Base-by-base conservation (phyloP, 2,888 invertebrate genomes). In the Rhagonycha fulva region DNA sequence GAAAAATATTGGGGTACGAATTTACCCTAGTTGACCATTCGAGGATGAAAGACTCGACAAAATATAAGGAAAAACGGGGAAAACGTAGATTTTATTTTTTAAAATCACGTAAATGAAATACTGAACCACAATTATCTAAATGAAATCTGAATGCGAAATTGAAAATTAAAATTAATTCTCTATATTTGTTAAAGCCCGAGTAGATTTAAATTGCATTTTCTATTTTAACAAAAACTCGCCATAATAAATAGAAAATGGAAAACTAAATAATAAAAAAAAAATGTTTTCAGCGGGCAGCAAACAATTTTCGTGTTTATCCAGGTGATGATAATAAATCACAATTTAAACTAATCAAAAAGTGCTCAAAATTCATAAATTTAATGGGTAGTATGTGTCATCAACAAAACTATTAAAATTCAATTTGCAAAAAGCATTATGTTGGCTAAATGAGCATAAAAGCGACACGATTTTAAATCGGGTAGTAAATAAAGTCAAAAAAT, bases 301-400 rank as follows among this genome's bases (percentile, higher is more conserved):
- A 24, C 63, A 63, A 23, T 63, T 47, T 47, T 47, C n/a, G 47
- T 47, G 47, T 47, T 47, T 47, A 32, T 19, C n/a, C 75, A 75
- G 68, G 71, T 68, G 62, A 68, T 71, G 30, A 62, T 14, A 71
- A 75, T 75, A 74, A 61, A 71, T 75, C 63, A 68, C 62, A 71
- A 71, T 75, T 75, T 68, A 62, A 68, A 68, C 68, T 71, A 68
- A 75, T 75, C 71, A 75, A 75, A 75, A 68, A 71, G 71, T 28
- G 62, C 63, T 75, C 68, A 71, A 75, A 75, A 68, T 75, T 75
- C 71, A 75, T 75, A 75, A 75, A 75, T 61, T 71, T 61, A 30
- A 75, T 71, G 63, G 32, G 60, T 23, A 3, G 63, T 66, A 12
- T 66, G 26, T 26, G 63, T 66, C 23, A 66, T 66, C 63, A 66